Base-by-base conservation (phyloP, 2,113 vertebrate genomes). In the Corvus hawaiiensis region DNA sequence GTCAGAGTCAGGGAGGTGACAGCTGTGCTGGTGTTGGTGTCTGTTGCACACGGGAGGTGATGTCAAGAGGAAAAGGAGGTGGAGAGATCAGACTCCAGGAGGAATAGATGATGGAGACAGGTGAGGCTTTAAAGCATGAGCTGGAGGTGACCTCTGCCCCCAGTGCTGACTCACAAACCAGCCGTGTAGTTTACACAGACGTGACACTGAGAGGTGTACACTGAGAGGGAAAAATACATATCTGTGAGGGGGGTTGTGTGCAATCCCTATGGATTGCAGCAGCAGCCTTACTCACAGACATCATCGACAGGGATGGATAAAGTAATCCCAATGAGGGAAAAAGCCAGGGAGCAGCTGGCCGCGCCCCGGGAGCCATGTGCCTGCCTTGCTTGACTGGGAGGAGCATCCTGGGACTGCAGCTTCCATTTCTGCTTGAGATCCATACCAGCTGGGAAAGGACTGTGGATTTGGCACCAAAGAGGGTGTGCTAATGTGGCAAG, bases 211-310 rank as follows among this genome's bases (percentile, higher is more conserved):
- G 37, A 37, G 13, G 16, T 14, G 76, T 74, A 13, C 82, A 3
- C 3, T 1, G 77, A 80, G 86, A 89, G 52, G 56, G 89, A 26
- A 86, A 95, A 96, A 96, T 80, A 89, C 75, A 5, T 83, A 93
- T 86, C 93, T 96, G 84, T 91, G 79, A 96, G 95, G 88, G 90
- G 56, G 85, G 93, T 71, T 93, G 94, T 68, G 81, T 78, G 62
- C 64, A 90, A 93, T 94, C 93, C 78, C 67, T 68, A 69, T 3
- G 72, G 87, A 91, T 88, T 94, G 81, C 72, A 91, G 80, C 28
- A 81, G 82, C 91, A 96, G 75, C 74, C 80, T 96, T 92, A 85
- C 90, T 94, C 91, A 92, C 24, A 54, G 79, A 5, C 64, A 77
- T 56, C 94, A 43, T 26, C 23, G 13, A 49, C 52, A 28, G 43